Evolutionary conservation across 2,113 vertebrate genomes (phyloP), one percentile per base, ranked within the genome.

Genomic region (Halichoerus grypus): DNA sequence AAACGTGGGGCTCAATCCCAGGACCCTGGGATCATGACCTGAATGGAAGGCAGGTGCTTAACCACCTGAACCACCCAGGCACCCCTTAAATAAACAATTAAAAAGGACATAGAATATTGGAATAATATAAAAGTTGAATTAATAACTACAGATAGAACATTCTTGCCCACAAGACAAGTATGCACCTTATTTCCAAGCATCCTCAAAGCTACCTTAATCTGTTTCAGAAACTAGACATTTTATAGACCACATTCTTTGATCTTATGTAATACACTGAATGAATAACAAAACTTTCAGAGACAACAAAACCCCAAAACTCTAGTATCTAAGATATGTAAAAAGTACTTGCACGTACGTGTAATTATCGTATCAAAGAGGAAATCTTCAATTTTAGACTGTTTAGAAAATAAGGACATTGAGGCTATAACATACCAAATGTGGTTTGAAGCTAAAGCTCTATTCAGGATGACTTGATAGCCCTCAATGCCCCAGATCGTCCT

Each of bases 91-190:
- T 76, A 76, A 46, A 76, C 7, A 57, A 77, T 72, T 88, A 67
- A 24, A 71, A 65, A 65, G 31, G 69, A 51, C 16, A 92, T 5
- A 67, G 10, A 83, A 67, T 63, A 57, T 80, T 79, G 65, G 63
- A 39, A 42, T 85, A 92, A 84, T 84, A 65, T 88, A 65, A 51
- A 79, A 80, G 33, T 80, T 80, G 39, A 94, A 55, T 84, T 59
- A 72, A 80, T 19, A 89, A 71, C n/a, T 92, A 51, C 8, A 33
- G 12, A 26, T 51, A 65, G 57, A 67, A 65, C 36, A 72, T 80
- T 74, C 28, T 13, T 2, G 11, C 8, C 46, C 7, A 2, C 19
- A 31, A 69, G 28, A 33, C 49, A 88, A 55, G n/a, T 57, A 33
- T 79, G 19, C 7, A 51, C 11, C 42, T 59, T 80, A 15, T 81